Evolutionary conservation across 2,888 invertebrate genomes (phyloP).

Genomic region (Podabrus alpinus): DNA sequence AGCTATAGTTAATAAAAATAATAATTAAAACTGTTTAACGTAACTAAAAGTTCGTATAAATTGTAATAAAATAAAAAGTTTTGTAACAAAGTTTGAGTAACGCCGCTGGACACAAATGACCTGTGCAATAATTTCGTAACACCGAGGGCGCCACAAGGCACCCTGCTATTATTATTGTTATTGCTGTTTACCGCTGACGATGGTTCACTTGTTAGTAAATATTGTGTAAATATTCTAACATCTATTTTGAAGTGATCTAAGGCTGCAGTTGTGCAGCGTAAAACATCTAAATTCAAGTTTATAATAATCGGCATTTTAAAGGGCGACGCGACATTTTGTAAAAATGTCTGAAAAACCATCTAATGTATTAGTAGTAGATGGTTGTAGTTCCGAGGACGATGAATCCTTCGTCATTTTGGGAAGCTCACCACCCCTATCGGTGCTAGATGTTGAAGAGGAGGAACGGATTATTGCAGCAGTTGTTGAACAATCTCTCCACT

Average conservation of each 20-base stretch:
- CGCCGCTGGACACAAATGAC: not conserved
- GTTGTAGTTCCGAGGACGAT: slow-evolving; percentile 39
- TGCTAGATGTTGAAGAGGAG: not conserved
- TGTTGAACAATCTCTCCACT: slow-evolving; percentile 26
- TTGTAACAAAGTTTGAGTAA: not conserved
- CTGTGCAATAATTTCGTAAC: not conserved
- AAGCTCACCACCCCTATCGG: slow-evolving; percentile 25
- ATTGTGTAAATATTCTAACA: not conserved
- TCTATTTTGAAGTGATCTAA: not conserved
- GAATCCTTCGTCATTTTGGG: slow-evolving; percentile 49
- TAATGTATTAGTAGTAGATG: not conserved
- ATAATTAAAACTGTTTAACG: too few relatives aligned
- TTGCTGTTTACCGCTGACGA: not conserved
- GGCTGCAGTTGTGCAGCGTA: not conserved
- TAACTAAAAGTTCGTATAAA: too few relatives aligned
- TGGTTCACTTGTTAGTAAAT: not conserved
- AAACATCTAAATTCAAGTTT: not conserved
- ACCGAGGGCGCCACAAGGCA: not conserved
- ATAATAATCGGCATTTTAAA: not conserved
- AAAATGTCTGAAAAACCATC: not conserved
- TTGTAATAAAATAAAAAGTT: too few relatives aligned
- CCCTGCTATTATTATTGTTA: not conserved
- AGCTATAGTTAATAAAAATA: too few relatives aligned
- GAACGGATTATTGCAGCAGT: slow-evolving; percentile 7
- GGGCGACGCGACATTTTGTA: not conserved